Evolutionary conservation across 2,797 vertebrate genomes (phyloP), one percentile per base, ranked within the genome.

Genomic region (Apodemus agrarius): DNA sequence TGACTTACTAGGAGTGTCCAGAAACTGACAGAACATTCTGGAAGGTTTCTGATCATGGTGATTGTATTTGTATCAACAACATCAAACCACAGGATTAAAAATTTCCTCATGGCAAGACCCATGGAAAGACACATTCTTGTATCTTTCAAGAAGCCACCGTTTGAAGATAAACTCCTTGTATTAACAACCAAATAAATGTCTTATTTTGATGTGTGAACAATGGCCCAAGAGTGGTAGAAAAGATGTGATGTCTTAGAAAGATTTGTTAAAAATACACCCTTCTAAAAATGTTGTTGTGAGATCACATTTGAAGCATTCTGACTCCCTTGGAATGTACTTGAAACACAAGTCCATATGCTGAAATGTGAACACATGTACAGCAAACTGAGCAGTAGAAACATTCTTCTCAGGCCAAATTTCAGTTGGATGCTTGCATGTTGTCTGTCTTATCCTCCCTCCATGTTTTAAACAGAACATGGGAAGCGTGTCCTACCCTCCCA

Each of bases 301-400:
- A 95, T 96, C 74, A 84, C 78, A 93, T 96, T 81, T 88, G 93
- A 89, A 97, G 46, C 74, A 89, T 96, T 93, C 90, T 93, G 92
- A 96, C 89, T 96, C 96, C 91, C 81, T 94, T 91, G 92, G 67
- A 81, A 83, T 97, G 59, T 72, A 80, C 96, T 95, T 91, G 69
- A 95, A 96, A 97, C 96, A 90, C 63, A 90, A 94, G 90, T 97
- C 96, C 96, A 95, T 97, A 95, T 96, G 96, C 92, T 96, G 93
- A 94, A 90, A 95, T 94, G 78, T 76, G 95, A 96, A 83, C 96
- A 93, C 85, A 96, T 94, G 93, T 91, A 52, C 93, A 95, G 95
- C 74, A 93, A 96, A 97, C 65, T 90, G 92, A 97, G 95, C 59
- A 94, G 76, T 95, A 97, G 95, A 96, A 97, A 95, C 83, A 88